Percentiles rank a stretch among this genome's conserved stretches.
Evolutionary conservation across 2,113 vertebrate species (phyloP).

Genomic region (Rhabdomys dilectus): DNA sequence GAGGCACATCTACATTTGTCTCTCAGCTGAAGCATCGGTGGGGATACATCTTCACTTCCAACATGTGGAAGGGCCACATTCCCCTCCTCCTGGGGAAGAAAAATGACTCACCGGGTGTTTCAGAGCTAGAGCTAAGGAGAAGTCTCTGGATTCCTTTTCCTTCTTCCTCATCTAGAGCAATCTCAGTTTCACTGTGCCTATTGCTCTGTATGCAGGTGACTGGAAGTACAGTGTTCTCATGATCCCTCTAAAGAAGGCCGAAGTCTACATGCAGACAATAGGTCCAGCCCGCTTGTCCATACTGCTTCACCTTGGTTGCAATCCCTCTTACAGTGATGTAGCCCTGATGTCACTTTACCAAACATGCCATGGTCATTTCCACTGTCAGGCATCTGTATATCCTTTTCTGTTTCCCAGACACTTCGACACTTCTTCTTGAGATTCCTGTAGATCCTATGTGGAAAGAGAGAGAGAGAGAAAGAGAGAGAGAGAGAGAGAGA

Average conservation of each 20-base stretch:
- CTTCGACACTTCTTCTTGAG: no score
- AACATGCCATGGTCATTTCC: not conserved
- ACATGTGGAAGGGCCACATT: not conserved
- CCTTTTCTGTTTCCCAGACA: not conserved
- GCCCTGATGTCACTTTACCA: not conserved
- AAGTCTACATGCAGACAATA: rapidly evolving
- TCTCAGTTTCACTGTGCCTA: not conserved
- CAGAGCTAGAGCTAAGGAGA: not conserved
- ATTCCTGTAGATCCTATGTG: not conserved
- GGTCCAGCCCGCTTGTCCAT: no score
- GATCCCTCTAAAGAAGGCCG: not conserved
- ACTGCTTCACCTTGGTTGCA: not conserved
- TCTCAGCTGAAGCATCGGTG: not conserved
- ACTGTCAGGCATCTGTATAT: not conserved
- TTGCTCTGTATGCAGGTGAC: not conserved
- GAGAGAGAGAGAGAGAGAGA: no score
- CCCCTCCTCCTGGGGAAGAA: not conserved
- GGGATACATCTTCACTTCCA: not conserved
- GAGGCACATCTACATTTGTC: not conserved
- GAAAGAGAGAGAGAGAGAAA: no score
- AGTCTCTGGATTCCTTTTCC: not conserved
- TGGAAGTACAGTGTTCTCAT: no score
- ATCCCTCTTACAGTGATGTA: not conserved
- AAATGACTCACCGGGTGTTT: not conserved
- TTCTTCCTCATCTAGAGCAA: not conserved